Evolutionary conservation across 2,797 vertebrate genomes (phyloP), one percentile per base, ranked within the genome.

Genomic region (Urophycis tenuis): DNA sequence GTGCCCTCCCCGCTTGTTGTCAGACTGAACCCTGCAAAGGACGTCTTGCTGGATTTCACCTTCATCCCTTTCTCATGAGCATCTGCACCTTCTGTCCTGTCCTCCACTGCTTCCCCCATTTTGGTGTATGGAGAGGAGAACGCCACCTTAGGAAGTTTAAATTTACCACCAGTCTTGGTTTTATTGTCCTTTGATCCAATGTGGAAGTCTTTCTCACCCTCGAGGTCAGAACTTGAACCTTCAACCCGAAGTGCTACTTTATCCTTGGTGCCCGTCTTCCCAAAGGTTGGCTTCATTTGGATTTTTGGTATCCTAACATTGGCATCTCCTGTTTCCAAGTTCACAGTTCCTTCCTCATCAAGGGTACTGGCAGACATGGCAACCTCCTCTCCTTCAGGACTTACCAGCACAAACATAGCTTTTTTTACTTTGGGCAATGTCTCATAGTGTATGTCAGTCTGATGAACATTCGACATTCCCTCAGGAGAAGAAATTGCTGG

Each of bases 71-170:
- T 85, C 72, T 45, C 73, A 1, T 82, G 83, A 74, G 34, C 80
- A 2, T 76, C 81, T 0, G 75, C 81, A 79, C 78, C 83, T 71
- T 25, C 67, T 30, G 36, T 88, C 85, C 0, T 81, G n/a, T n/a
- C 85, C 0, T 81, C 78, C 45, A 85, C 90, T 9, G 76, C 80
- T 60, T 67, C 72, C 2, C 73, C 39, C 74, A 77, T 83, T 79
- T 92, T 94, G 31, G 83, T 77, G 79, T 93, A 93, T 2, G 92
- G 91, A 75, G 94, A 90, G 0, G 92, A 89, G 74, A 96, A 90
- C 80, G 93, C 92, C 14, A 96, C 88, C 6, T 94, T 94, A 76
- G 95, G 95, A 76, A 95, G 84, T 74, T 91, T 93, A 6, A 94
- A 84, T 83, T 93, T 92, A 72, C 90, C 89, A 70, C 86, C 73